Evolutionary conservation across 2,113 vertebrate genomes (phyloP), one percentile per base, ranked within the genome.

Genomic region (Gobio gobio): DNA sequence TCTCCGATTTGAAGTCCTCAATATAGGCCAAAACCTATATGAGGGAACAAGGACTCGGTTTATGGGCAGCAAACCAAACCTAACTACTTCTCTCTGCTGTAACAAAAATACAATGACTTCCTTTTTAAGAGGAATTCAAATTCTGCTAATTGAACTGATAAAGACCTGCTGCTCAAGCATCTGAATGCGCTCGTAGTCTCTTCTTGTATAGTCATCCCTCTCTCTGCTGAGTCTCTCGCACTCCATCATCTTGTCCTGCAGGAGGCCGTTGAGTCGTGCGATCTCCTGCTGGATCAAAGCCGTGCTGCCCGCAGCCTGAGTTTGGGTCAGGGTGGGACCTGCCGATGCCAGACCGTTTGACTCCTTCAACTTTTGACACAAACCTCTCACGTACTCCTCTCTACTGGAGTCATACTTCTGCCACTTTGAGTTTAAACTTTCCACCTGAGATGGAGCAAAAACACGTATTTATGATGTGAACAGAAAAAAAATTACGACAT

Each of bases 121-220:
- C 78, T 79, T 8, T 80, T 64, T 80, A 29, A 63, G 1, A 24
- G 14, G n/a, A 64, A 77, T 24, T 79, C 33, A 78, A 7, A 54
- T 12, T 49, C 13, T 10, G 51, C 33, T 16, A 9, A n/a, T 18
- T 64, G 59, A 83, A n/a, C 61, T 76, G 7, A 14, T 74, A 79
- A 29, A 78, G 56, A 99, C 98, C 98, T 99, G 98, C 90, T 98
- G 97, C 89, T 99, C 96, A 89, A 99, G 92, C 89, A 96, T 96
- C 91, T 98, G 96, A 70, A 95, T 95, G 3, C 91, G 93, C 78
- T 98, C 97, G 0, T 89, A 84, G 43, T 94, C 91, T 0, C 84
- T 86, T 36, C 75, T 93, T 90, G 84, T 88, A 2, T 63, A 0
- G 0, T 95, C 93, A 3, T 93, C 93, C 22, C 92, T 82, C 70